Percentiles rank a stretch among this genome's conserved stretches.
Evolutionary conservation across 1,140 invertebrate species (phyloP).

Genomic region (Brachionus rubens): DNA sequence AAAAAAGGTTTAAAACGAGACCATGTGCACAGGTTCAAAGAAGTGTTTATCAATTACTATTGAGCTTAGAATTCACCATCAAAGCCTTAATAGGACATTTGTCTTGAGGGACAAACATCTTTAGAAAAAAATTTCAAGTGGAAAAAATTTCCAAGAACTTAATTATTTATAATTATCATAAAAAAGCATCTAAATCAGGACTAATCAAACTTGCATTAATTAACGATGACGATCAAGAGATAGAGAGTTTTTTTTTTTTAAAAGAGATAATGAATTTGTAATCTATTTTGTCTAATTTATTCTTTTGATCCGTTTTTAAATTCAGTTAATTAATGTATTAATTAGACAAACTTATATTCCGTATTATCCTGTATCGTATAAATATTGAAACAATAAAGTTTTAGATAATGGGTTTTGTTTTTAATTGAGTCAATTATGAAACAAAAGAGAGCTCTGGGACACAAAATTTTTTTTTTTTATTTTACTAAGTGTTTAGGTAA

Average conservation of each 20-base stretch:
- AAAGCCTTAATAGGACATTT: no score
- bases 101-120: no score
- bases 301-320: conserved; percentile 7
- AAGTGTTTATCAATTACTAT: no score
- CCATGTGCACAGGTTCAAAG: neutral
- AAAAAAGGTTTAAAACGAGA: neutral
- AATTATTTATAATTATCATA: conserved; percentile 41
- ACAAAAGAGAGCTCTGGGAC: neutral
- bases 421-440: conserved; percentile 26
- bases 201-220: conserved; percentile 38
- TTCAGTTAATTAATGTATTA: no score
- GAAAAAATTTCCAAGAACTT: conserved; percentile 5
- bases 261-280: conserved; percentile 35
- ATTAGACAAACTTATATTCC: no score
- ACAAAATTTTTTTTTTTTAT: neutral
- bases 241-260: neutral
- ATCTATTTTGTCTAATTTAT: conserved; percentile 11
- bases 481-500: no score
- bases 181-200: neutral
- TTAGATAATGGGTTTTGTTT: conserved; percentile 29
- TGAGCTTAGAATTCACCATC: no score
- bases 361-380: neutral
- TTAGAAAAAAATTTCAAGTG: neutral
- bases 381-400: conserved; percentile 42
- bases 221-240: conserved; percentile 5